Base-by-base conservation (phyloP, 1,140 invertebrate species). In the Eueides isabella region DNA sequence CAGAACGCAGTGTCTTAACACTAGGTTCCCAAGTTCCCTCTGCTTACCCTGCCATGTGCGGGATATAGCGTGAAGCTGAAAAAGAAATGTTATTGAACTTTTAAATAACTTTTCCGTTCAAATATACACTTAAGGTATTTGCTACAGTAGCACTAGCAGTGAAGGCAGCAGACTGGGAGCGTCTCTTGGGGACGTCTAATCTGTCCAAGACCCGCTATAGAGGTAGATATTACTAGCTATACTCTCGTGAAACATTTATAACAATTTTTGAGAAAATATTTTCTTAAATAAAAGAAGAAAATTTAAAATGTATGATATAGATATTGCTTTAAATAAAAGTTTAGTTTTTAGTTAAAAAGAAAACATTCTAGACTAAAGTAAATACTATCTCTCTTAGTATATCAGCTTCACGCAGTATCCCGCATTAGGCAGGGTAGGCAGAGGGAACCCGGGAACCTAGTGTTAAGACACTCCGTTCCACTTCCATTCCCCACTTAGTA, bases 111-210 rank as follows among this genome's bases (percentile, higher is more conserved):
- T 48, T 48, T 23, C 19, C n/a, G 41, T 48, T 48, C 41, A 23
- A 48, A 48, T 48, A 48, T 48, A 48, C 41, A 48, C 41, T 48
- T 48, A 48, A 19, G 41, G 16, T 48, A 23, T 48, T 48, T 48
- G 41, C 41, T 48, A 1, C n/a, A 48, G n/a, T 38, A 2, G 41
- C n/a, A 48, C 5, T 38, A 2, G 41, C 41, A 48, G 41, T 48
- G 41, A 16, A 48, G n/a, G 41, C 41, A 48, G 41, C 41, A 48
- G 41, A 48, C 41, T 48, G n/a, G 41, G 41, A 19, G 5, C n/a
- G 16, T 48, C 41, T 48, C 41, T 48, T 7, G 41, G 41, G 41
- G 41, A 48, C 2, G n/a, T 7, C 41, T 48, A 48, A 48, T 48
- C n/a, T 48, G 41, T 48, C 41, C 41, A 19, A 48, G 16, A 19